phyloP scores from a whole-genome alignment of 2,113 vertebrate species.

The Cyanoliseus patagonus region DNA sequence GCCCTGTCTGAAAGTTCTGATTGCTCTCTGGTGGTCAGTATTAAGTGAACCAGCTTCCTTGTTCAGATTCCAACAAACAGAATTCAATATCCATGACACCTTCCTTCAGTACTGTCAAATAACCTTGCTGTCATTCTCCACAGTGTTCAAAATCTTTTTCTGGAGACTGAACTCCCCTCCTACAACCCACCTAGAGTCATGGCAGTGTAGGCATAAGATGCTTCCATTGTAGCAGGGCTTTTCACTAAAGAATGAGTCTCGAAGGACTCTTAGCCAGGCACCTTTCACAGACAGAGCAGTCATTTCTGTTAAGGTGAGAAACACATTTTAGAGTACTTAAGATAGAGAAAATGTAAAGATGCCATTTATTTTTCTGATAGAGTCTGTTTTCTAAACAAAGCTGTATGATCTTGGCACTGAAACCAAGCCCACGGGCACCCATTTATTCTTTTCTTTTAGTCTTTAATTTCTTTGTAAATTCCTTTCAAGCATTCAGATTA shows the following conservation, averaged over 20 bases:
- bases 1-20: background rate
- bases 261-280: background rate
- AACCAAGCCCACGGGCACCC: background rate
- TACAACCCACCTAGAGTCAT: background rate
- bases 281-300: background rate
- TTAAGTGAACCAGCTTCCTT: background rate
- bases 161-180: background rate
- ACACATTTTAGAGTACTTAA: background rate
- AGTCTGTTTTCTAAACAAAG: background rate
- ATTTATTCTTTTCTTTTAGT: background rate
- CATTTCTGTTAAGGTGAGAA: background rate
- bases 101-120: background rate
- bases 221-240: background rate
- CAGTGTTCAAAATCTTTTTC: background rate
- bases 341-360: background rate
- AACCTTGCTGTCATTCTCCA: background rate
- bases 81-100: background rate
- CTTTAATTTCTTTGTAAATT: slow-evolving; percentile 25
- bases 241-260: background rate
- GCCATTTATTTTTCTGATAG: background rate
- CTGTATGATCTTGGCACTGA: slow-evolving; percentile 13
- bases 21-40: background rate
- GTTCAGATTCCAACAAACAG: background rate
- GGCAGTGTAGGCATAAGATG: background rate
- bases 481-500: background rate